phyloP scores from a whole-genome alignment of 2,113 vertebrate genomes.

The Cariama cristata region DNA sequence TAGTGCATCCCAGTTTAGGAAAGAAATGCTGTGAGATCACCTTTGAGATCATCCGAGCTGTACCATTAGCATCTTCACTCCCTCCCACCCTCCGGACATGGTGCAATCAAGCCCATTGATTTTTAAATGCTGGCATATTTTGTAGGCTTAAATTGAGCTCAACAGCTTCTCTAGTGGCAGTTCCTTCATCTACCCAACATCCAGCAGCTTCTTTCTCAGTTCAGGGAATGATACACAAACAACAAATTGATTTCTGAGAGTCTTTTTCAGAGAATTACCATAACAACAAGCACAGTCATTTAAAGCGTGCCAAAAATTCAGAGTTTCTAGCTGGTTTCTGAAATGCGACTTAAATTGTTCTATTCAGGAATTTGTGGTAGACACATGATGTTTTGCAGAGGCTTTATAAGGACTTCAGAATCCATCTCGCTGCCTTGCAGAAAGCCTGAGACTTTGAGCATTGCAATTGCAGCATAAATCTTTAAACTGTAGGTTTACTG shows the following conservation, averaged over 20 bases:
- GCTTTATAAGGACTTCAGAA: not conserved
- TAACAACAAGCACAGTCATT: conserved; percentile 10
- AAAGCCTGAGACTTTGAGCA: not conserved
- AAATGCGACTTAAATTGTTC: not conserved
- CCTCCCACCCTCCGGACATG: not conserved
- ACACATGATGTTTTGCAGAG: not conserved
- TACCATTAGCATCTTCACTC: not conserved
- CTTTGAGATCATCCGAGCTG: not conserved
- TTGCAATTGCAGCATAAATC: not conserved
- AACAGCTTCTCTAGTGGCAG: not conserved
- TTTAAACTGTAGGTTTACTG: not conserved
- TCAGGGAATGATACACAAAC: not conserved
- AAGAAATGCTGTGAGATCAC: not conserved
- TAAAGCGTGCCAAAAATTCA: not conserved
- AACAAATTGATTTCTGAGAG: conserved; percentile 22
- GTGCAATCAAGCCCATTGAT: not conserved
- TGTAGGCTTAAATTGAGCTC: not conserved
- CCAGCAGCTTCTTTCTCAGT: not conserved
- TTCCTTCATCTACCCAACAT: not conserved
- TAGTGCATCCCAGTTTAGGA: not conserved
- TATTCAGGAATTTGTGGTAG: not conserved
- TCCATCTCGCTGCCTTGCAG: not conserved
- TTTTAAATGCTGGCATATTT: not conserved
- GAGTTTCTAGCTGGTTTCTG: not conserved
- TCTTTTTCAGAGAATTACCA: conserved; percentile 7